A percentile compares a stretch with the other conserved stretches of the same genome.
Evolutionary conservation across 2,797 vertebrate species (phyloP).

Genomic region (Pogoniulus pusillus): DNA sequence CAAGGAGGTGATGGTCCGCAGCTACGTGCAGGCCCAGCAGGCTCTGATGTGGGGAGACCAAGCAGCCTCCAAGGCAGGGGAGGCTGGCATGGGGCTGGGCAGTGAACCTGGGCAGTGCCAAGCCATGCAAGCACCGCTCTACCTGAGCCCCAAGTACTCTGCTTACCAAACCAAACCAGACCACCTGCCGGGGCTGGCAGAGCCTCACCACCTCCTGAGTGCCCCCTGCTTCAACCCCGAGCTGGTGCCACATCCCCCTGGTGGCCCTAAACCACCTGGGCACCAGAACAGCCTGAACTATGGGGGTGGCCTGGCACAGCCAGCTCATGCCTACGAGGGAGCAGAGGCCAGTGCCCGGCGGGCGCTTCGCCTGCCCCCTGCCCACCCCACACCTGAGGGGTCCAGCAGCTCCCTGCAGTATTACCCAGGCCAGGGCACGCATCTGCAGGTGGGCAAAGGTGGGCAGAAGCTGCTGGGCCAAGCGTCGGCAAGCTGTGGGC

Average conservation of each 20-base stretch:
- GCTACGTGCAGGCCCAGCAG: constrained; percentile 95
- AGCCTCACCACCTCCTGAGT: constrained; percentile 77
- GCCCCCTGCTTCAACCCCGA: constrained; percentile 81
- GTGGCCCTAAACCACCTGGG: constrained; percentile 78
- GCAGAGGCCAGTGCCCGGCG: constrained; percentile 75
- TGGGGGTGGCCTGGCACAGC: constrained; percentile 60
- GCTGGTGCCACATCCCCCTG: constrained; percentile 84
- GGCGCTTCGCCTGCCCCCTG: constrained; percentile 76
- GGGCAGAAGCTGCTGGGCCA: constrained; percentile 78
- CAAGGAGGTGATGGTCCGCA: constrained; percentile 94
- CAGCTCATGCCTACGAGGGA: constrained; percentile 78
- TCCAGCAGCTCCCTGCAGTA: constrained; percentile 61
- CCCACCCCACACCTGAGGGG: constrained; percentile 26
- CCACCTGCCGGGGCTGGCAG: constrained; percentile 65
- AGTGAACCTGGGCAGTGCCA: constrained; percentile 74
- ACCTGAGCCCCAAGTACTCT: constrained; percentile 79
- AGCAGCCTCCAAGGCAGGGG: constrained; percentile 17
- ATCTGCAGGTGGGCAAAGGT: constrained; percentile 59
- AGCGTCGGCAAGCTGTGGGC: constrained; percentile 77
- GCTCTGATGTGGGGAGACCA: constrained; percentile 93
- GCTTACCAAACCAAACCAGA: constrained; percentile 80
- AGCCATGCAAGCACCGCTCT: constrained; percentile 76
- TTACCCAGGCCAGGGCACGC: constrained; percentile 80
- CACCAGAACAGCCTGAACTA: constrained; percentile 82
- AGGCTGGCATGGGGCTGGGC: constrained; percentile 51